A percentile compares a stretch with the other conserved stretches of the same genome.
Conservation (phyloP, 2,888 invertebrate genomes). For the Anthrax anthrax region DNA sequence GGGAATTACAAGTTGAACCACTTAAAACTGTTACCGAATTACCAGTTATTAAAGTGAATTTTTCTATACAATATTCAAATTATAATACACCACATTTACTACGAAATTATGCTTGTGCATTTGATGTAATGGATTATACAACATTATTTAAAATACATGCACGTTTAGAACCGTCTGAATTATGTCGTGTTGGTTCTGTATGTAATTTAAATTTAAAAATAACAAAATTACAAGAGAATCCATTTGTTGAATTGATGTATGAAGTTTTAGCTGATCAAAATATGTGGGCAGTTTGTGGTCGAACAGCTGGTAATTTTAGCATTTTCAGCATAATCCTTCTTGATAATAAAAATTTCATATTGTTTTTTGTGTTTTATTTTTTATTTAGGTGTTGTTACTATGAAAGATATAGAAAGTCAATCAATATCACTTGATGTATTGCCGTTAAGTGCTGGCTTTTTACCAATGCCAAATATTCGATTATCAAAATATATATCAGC, state of each 20-base stretch:
- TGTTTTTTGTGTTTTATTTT: conserved; percentile 3
- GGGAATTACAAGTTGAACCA: conserved; percentile 58
- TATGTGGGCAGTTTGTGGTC: conserved; percentile 85
- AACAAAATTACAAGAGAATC: conserved; percentile 40
- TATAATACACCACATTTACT: conserved; percentile 22
- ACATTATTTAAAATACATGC: conserved; percentile 65
- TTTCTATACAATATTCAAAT: conserved; percentile 44
- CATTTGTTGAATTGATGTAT: conserved; percentile 58
- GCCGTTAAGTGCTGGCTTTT: conserved; percentile 80
- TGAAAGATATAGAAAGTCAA: conserved; percentile 53
- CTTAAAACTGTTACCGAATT: conserved; percentile 42
- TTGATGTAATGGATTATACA: conserved; percentile 69
- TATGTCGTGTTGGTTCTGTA: conserved; percentile 77
- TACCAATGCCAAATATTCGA: conserved; percentile 76
- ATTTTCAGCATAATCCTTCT: too few species aligned
- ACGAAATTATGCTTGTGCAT: conserved; percentile 48
- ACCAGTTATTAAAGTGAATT: conserved; percentile 48
- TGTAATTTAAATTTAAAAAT: conserved; percentile 68
- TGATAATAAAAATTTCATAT: background rate
- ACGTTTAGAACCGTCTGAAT: conserved; percentile 62
- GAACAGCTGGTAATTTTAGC: conserved; percentile 57
- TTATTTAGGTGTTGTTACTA: conserved; percentile 50
- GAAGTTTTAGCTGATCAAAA: conserved; percentile 85
- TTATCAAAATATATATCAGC: conserved; percentile 82
- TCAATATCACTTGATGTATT: conserved; percentile 75